Conservation (phyloP, 1,140 invertebrate genomes). For the Micrasema minimum region DNA sequence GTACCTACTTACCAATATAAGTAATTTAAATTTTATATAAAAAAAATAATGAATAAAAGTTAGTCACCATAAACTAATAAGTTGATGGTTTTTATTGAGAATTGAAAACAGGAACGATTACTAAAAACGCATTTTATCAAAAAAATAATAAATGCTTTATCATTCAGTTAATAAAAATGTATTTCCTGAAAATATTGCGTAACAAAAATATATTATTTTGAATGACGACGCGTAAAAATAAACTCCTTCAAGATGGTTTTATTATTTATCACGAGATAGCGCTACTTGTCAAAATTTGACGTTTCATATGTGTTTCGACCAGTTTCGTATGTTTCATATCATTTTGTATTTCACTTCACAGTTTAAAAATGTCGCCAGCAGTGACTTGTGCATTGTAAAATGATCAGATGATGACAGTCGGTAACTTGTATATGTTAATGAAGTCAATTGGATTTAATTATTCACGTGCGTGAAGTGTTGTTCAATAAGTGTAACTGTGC, state of each 20-base stretch:
- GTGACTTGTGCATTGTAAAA: constrained; percentile 45
- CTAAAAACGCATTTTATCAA: too few relatives aligned
- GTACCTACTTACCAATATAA: too few relatives aligned
- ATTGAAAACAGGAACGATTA: too few relatives aligned
- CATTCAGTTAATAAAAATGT: too few relatives aligned
- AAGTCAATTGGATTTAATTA: constrained; percentile 7
- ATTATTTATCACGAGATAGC: constrained; percentile 18
- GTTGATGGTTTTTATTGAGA: too few relatives aligned
- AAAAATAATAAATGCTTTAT: too few relatives aligned
- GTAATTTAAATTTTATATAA: too few relatives aligned
- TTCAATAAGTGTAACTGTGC: constrained; percentile 24
- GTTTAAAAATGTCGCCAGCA: constrained; percentile 45
- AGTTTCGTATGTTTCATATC: too few relatives aligned
- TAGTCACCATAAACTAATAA: too few relatives aligned
- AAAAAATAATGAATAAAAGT: too few relatives aligned
- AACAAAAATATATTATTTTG: constrained; percentile 18
- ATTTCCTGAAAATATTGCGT: constrained; percentile 5
- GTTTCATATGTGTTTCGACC: constrained; percentile 31
- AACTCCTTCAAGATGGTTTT: constrained; percentile 19
- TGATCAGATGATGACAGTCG: constrained; percentile 43
- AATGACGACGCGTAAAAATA: constrained; percentile 22
- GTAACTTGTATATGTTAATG: constrained; percentile 29
- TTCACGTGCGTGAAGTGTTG: constrained; percentile 27
- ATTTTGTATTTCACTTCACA: too few relatives aligned
- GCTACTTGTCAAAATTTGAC: constrained; percentile 35